Conservation (phyloP, 1,140 invertebrate genomes). For the Medauroidea extradentata region DNA sequence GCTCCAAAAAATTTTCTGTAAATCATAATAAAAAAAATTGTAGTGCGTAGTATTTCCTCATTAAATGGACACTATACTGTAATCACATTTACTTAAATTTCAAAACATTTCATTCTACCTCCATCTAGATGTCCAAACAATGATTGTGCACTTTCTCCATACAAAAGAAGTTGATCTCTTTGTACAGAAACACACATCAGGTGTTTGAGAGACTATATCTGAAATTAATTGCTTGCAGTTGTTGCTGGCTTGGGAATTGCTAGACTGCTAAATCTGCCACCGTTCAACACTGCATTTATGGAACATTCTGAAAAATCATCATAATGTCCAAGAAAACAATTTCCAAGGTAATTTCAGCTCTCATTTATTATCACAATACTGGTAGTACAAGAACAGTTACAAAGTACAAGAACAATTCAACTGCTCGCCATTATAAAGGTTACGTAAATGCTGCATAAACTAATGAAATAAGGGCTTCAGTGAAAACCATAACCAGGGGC, state of each 20-base stretch:
- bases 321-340: not conserved
- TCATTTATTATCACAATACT: not conserved
- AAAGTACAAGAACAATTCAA: too few relatives aligned
- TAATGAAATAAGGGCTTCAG: too few relatives aligned
- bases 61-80: not conserved
- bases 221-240: not conserved
- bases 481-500: too few relatives aligned
- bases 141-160: not conserved
- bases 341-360: not conserved
- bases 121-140: not conserved
- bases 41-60: too few relatives aligned
- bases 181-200: too few relatives aligned
- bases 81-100: not conserved
- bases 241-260: not conserved
- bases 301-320: not conserved
- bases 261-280: not conserved
- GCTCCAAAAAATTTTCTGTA: too few relatives aligned
- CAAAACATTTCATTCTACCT: not conserved
- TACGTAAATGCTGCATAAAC: too few relatives aligned
- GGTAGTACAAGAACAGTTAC: not conserved
- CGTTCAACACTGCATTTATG: not conserved
- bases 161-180: not conserved
- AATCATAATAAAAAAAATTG: not conserved
- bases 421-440: too few relatives aligned
- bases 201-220: too few relatives aligned